Evolutionary conservation across 2,113 vertebrate species (phyloP).

Genomic region (Perca flavescens): DNA sequence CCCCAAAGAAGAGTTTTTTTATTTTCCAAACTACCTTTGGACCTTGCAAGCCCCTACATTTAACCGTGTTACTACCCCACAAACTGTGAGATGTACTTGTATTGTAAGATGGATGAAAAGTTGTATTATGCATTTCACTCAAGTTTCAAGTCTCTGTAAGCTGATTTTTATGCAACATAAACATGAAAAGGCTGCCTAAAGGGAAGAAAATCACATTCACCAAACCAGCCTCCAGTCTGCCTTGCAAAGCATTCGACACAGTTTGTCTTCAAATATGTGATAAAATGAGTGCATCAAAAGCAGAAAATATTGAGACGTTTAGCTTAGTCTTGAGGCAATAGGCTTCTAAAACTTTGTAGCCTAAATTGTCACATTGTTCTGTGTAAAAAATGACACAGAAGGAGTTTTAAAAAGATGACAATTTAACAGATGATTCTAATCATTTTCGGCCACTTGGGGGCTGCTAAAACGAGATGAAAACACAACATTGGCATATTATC

Average conservation of each 20-base stretch:
- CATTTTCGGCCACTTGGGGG: background rate
- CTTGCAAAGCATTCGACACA: background rate
- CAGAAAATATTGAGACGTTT: background rate
- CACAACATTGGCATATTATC: background rate
- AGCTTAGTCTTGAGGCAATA: background rate
- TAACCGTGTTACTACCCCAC: background rate
- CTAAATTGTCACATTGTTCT: background rate
- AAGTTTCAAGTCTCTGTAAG: background rate
- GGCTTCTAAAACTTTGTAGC: background rate
- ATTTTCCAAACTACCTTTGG: background rate
- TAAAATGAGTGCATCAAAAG: background rate
- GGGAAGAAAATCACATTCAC: background rate
- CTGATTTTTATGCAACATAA: background rate
- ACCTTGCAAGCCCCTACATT: no score
- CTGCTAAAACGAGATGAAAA: background rate
- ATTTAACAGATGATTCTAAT: background rate
- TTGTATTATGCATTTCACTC: background rate
- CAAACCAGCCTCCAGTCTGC: background rate
- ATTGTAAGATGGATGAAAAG: background rate
- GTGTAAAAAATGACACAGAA: no score
- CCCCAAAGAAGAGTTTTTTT: background rate
- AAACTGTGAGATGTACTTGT: background rate
- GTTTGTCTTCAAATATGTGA: background rate
- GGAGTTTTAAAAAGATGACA: background rate
- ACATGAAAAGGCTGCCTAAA: slow-evolving; percentile 6